These are phyloP conservation scores for Phyllostomus discolor DNA, from an alignment of 2,113 vertebrate species.

Conservation along the genomic window DNA sequence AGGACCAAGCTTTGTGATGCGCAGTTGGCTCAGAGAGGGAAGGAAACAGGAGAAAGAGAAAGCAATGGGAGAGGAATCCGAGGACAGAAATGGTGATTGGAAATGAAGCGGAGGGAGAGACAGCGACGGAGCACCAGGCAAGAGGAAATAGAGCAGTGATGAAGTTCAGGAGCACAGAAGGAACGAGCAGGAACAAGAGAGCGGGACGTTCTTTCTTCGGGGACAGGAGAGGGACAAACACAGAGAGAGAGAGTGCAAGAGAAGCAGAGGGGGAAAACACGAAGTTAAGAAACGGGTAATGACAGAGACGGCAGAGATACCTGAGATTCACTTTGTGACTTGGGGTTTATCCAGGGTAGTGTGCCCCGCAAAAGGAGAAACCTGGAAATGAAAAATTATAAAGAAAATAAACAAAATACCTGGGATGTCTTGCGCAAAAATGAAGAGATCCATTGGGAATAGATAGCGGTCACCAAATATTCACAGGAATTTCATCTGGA, in stretches of 20 bases:
- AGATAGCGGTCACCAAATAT: background rate
- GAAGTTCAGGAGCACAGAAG: background rate
- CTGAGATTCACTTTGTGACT: background rate
- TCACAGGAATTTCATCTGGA: background rate
- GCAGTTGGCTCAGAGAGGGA: background rate
- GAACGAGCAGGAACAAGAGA: background rate
- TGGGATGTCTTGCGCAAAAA: background rate
- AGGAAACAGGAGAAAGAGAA: background rate
- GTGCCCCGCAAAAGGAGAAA: background rate
- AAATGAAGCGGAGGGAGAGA: background rate
- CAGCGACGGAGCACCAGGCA: background rate
- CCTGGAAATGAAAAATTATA: background rate
- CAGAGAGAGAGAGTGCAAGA: background rate
- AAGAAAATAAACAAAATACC: background rate
- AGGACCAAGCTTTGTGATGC: rapidly evolving
- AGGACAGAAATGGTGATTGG: background rate
- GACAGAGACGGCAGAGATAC: background rate
- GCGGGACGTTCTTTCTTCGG: rapidly evolving
- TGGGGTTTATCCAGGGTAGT: background rate
- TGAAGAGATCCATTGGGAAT: background rate
- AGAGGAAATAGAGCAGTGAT: background rate
- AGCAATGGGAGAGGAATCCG: background rate
- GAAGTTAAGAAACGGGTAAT: background rate
- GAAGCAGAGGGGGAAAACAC: background rate
- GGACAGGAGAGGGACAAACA: background rate